These are phyloP conservation scores for Paraescarpia echinospica DNA, from an alignment of 1,140 invertebrate genomes.

Conservation along the genomic window DNA sequence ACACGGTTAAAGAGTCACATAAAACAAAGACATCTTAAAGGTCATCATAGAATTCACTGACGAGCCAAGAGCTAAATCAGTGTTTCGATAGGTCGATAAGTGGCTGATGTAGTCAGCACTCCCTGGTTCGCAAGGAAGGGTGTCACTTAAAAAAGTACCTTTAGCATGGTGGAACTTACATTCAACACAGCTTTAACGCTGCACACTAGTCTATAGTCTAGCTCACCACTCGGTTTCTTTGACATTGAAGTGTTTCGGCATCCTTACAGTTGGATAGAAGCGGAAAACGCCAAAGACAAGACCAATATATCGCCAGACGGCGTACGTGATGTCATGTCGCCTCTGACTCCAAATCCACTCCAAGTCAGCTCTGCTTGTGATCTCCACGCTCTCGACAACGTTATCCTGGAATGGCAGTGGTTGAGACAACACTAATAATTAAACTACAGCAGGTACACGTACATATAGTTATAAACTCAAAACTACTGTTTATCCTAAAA, in stretches of 20 bases:
- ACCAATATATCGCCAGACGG: background rate
- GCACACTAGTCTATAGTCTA: too few species aligned
- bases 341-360: background rate
- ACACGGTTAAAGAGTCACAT: too few species aligned
- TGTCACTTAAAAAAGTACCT: too few species aligned
- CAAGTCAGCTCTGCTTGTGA: background rate
- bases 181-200: background rate
- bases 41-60: too few species aligned
- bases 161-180: background rate
- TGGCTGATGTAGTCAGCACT: too few species aligned
- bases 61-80: too few species aligned
- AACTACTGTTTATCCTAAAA: background rate
- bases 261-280: background rate
- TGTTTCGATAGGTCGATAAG: too few species aligned
- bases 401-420: background rate
- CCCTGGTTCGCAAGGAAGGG: too few species aligned
- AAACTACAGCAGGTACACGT: background rate
- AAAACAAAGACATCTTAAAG: too few species aligned
- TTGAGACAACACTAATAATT: background rate
- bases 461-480: background rate
- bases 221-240: background rate
- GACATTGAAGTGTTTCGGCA: background rate
- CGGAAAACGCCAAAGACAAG: background rate
- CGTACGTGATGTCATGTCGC: background rate
- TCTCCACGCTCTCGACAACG: background rate